Percentiles rank a stretch among this genome's conserved stretches.
These are phyloP conservation scores for Peromyscus leucopus DNA, from an alignment of 2,113 vertebrate genomes.

Conservation along the genomic window DNA sequence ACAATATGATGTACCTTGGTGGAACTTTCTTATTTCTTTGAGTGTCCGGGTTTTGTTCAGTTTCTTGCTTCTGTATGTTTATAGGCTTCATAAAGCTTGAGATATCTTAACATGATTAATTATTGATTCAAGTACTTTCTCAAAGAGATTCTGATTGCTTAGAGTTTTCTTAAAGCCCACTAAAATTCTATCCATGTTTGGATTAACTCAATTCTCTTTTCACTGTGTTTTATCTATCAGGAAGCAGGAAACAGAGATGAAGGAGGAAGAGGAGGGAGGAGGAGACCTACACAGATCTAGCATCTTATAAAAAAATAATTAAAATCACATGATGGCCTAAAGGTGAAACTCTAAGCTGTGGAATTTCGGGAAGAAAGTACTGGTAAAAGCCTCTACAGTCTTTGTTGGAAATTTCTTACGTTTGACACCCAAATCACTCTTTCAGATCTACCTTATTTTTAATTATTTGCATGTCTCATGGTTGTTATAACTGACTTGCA, in stretches of 20 bases:
- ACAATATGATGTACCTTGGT: not conserved
- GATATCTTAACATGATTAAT: not conserved
- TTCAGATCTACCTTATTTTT: not conserved
- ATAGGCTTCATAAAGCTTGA: not conserved
- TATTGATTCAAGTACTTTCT: not conserved
- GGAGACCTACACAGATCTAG: not conserved
- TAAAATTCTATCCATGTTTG: not conserved
- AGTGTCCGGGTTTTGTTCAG: not conserved
- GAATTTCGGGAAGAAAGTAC: not conserved
- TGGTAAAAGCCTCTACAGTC: not conserved
- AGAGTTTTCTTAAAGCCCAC: not conserved
- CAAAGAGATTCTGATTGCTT: not conserved
- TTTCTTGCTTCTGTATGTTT: not conserved
- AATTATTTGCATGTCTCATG: not conserved
- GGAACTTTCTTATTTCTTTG: not conserved
- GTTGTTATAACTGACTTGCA: not conserved
- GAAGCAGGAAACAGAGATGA: not conserved
- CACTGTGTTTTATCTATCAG: not conserved
- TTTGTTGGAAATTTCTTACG: not conserved
- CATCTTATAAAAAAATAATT: not conserved
- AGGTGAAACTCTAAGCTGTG: not conserved
- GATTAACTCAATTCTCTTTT: not conserved
- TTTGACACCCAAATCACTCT: not conserved
- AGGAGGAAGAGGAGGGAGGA: not conserved
- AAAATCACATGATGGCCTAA: not conserved